Evolutionary conservation across 1,140 invertebrate genomes (phyloP), one percentile per base, ranked within the genome.

Genomic region (Pseudomyrmex gracilis): DNA sequence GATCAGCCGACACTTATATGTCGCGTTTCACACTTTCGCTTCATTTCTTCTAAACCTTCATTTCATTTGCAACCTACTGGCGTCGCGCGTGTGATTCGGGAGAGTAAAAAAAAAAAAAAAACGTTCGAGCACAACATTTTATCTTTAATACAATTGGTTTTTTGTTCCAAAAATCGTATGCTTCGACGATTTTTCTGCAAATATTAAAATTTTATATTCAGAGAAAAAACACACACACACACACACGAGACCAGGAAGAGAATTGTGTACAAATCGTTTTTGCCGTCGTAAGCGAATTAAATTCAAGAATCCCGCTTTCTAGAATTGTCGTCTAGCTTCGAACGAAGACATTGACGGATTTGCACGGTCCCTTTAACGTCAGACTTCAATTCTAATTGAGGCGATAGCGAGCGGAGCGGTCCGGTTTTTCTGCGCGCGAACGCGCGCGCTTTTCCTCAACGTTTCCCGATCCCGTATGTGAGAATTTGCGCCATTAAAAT

Each of bases 321-420:
- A 53, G 64, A 58, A 43, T 80, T 22, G 53, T 57, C n/a, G 15
- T 68, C 45, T 24, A 22, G 55, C 17, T 49, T 80, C 20, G 76
- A 58, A 80, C 76, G 76, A 80, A 71, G 76, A 80, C 76, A 71
- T 80, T 80, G 76, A 80, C 76, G 76, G 64, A 80, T 80, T 80
- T 71, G 66, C 71, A 71, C 53, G 76, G 57, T 57, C 53, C 43
- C 66, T 71, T 70, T 80, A 80, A 80, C 66, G 67, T 80, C 76
- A 49, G 66, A 20, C 66, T 80, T 68, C 76, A 80, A 80, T 80
- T 49, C 55, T 80, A 80, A 80, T 80, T 80, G 76, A 80, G 58
- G 76, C 58, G 76, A 80, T 70, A 80, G 51, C 24, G 51, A 71
- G 43, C 66, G 76, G 76, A 45, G 20, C 76, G 76, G 34, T 24